These are phyloP conservation scores for Tapera naevia DNA, from an alignment of 2,797 vertebrate species.

Conservation along the genomic window DNA sequence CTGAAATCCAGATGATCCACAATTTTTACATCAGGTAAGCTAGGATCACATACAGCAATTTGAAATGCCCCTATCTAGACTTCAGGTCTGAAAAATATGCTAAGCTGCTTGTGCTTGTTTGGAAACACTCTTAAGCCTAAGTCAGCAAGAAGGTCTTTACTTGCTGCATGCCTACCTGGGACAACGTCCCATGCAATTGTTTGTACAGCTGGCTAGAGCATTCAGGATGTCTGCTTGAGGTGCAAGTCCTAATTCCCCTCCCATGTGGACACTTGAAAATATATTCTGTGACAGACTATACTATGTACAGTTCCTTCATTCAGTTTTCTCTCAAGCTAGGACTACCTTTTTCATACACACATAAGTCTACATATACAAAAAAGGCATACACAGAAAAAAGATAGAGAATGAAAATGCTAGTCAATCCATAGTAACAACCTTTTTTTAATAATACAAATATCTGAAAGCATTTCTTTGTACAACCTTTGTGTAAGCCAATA, in stretches of 20 bases:
- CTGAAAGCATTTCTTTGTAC: neutral
- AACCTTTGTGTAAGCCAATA: neutral
- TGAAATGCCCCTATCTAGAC: neutral
- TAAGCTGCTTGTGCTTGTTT: neutral
- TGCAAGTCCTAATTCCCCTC: neutral
- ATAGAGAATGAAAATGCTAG: neutral
- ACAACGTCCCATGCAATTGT: neutral
- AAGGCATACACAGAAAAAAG: neutral
- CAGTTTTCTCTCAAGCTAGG: neutral
- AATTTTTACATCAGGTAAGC: slow-evolving; percentile 23
- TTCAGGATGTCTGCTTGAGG: neutral
- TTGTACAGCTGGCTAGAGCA: slow-evolving; percentile 20
- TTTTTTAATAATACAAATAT: neutral
- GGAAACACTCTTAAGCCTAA: neutral
- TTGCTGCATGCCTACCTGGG: neutral
- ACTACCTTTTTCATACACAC: neutral
- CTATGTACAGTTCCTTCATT: neutral
- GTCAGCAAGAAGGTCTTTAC: neutral
- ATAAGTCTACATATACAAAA: neutral
- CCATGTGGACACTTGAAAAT: neutral
- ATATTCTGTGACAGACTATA: neutral
- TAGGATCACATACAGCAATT: neutral
- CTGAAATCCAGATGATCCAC: slow-evolving; percentile 35
- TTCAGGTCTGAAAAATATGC: slow-evolving; percentile 8
- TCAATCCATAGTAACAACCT: neutral